Evolutionary conservation across 2,888 invertebrate genomes (phyloP).

Genomic region (Conomelus anceps): DNA sequence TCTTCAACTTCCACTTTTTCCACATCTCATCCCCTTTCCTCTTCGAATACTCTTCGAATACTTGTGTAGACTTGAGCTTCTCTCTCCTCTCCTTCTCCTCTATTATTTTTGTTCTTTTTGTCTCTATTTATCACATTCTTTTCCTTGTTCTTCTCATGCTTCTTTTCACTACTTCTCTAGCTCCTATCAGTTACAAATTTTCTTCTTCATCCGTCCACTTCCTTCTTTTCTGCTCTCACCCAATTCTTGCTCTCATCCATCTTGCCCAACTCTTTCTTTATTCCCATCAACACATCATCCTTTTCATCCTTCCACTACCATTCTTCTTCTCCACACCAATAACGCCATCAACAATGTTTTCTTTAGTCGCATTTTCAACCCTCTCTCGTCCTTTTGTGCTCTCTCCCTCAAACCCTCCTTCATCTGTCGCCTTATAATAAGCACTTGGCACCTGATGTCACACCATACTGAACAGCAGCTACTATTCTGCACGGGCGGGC

Average conservation of each 20-base stretch:
- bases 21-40: conserved; percentile 20
- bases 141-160: background rate
- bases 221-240: conserved; percentile 12
- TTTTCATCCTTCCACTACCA: background rate
- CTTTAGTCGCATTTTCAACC: background rate
- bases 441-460: background rate
- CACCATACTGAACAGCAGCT: background rate
- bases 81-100: background rate
- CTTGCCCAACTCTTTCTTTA: background rate
- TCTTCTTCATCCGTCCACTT: too few species aligned
- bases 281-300: background rate
- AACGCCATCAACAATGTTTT: background rate
- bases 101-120: too few species aligned
- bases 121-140: too few species aligned
- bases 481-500: background rate
- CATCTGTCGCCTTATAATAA: background rate
- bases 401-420: background rate
- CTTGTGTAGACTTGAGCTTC: background rate
- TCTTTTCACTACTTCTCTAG: too few species aligned
- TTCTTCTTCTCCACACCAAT: background rate
- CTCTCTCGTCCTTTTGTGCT: too few species aligned
- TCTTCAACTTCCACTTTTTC: conserved; percentile 6
- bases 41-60: background rate
- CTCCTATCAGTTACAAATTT: too few species aligned
- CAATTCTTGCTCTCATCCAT: conserved; percentile 6